Evolutionary conservation across 2,888 invertebrate genomes (phyloP).

Genomic region (Synanthedon vespiformis): DNA sequence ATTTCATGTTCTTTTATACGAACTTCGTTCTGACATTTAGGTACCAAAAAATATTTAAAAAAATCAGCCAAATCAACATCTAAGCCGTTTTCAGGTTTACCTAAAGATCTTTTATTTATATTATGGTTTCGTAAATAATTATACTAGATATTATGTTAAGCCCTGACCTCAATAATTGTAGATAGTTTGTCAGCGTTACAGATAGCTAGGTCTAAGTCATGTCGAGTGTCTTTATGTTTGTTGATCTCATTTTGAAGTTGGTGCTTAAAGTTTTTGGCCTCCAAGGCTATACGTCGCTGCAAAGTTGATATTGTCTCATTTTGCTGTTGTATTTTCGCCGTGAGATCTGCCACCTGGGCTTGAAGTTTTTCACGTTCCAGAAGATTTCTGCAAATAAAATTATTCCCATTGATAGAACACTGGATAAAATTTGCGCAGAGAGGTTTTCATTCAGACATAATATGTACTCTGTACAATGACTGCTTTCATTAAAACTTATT

Average conservation of each 20-base stretch:
- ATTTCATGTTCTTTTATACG: no score
- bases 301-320: constrained; percentile 73
- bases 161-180: constrained; percentile 69
- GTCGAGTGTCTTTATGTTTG: constrained; percentile 78
- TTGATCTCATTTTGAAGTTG: constrained; percentile 76
- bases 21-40: no score
- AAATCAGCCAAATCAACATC: no score
- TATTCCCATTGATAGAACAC: no score
- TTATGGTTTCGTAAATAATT: neutral
- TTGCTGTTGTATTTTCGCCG: constrained; percentile 70
- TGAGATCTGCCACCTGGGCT: constrained; percentile 70
- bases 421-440: no score
- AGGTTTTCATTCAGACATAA: no score
- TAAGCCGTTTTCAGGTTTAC: no score
- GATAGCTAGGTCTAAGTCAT: constrained; percentile 73
- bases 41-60: no score
- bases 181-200: constrained; percentile 73
- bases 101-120: neutral
- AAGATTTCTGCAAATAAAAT: constrained; percentile 59
- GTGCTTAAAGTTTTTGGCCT: constrained; percentile 79
- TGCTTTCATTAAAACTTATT: no score
- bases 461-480: no score
- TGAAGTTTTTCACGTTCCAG: constrained; percentile 80
- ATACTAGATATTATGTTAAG: neutral
- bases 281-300: constrained; percentile 77